These are phyloP conservation scores for Germaria angustata DNA, from an alignment of 2,888 invertebrate species.

Conservation along the genomic window DNA sequence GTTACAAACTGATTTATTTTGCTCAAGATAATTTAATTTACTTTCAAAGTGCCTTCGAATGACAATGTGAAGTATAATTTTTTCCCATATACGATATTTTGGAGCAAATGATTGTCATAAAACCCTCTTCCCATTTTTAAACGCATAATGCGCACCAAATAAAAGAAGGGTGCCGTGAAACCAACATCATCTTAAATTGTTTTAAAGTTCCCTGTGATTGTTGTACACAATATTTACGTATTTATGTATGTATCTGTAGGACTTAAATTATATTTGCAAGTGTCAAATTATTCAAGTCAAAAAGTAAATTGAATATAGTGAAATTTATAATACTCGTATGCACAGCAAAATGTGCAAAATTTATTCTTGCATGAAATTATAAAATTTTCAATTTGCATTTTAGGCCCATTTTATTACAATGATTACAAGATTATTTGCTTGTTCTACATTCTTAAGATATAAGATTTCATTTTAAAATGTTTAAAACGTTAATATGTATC, in stretches of 20 bases:
- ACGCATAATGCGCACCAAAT: not conserved
- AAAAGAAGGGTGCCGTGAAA: not conserved
- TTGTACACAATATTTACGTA: not conserved
- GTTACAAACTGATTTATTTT: no score
- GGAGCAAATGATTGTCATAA: no score
- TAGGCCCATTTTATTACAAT: not conserved
- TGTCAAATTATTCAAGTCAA: slow-evolving; percentile 44
- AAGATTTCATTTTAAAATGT: not conserved
- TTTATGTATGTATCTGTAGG: not conserved
- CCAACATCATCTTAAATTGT: not conserved
- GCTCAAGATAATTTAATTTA: no score
- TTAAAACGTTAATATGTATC: no score
- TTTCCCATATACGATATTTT: no score
- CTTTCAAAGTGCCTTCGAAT: no score
- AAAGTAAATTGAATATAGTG: slow-evolving; percentile 43
- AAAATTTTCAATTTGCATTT: slow-evolving; percentile 46
- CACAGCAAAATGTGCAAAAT: slow-evolving; percentile 31
- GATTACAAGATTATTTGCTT: not conserved
- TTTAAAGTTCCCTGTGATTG: not conserved
- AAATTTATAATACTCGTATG: slow-evolving; percentile 29
- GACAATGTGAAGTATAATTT: no score
- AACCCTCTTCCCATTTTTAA: not conserved
- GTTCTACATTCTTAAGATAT: not conserved
- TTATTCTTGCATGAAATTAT: slow-evolving; percentile 52
- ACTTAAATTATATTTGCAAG: slow-evolving; percentile 24